Base-by-base conservation (phyloP, 2,113 vertebrate species). In the Leptodactylus fuscus region DNA sequence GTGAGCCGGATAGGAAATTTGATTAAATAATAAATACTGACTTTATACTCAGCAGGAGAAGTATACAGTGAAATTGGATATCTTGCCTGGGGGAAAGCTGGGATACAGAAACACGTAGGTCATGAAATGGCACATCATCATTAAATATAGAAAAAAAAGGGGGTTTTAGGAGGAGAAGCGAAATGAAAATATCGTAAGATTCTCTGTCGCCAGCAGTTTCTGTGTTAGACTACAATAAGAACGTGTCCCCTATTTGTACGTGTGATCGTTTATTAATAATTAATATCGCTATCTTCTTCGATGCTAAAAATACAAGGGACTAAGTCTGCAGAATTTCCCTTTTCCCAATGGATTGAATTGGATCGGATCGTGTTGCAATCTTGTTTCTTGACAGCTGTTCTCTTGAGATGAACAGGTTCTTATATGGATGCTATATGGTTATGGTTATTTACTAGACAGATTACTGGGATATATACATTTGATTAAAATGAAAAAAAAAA, bases 1-100 rank as follows among this genome's bases (percentile, higher is more conserved):
- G 70, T 60, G 49, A 46, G 69, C 36, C 20, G 53, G 55, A 22
- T 83, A 48, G 53, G 13, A 53, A 58, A 74, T 83, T 83, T 83
- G 70, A 53, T 73, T 75, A 70, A 82, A 82, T 73, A 36, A 82
- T 49, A 82, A 82, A 82, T 70, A 36, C 60, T 55, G 81, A 71
- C 48, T 71, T 71, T 55, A 41, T 60, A 75, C 70, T 83, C 49
- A 22, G 81, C 53, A 60, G 36, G 81, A 38, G 36, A 81, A 67
- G 29, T 77, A 46, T 84, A 48, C 53, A 77, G 82, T 77, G 44
- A 70, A 84, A 84, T 76, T 76, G 73, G 73, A 84, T 84, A 48
- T 49, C 27, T 84, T 48, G 71, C 82, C 82, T 65, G 73, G 32
- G 46, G 82, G 41, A 46, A 84, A 27, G 36, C 22, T 48, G 27